Percentiles rank a stretch among this genome's conserved stretches.
Conservation (phyloP, 2,797 vertebrate genomes). For the Helostoma temminkii region DNA sequence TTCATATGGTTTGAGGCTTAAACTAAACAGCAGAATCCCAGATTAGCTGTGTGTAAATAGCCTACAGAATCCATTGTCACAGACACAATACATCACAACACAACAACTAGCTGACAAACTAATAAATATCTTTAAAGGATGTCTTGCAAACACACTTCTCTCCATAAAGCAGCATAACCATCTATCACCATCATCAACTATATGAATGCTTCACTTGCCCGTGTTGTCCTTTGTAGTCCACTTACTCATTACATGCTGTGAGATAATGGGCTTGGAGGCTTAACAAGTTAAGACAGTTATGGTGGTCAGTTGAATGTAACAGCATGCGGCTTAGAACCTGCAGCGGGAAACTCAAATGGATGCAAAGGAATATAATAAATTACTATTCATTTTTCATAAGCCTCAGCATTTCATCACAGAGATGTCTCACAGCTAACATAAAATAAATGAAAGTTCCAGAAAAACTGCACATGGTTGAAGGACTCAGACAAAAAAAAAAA, state of each 20-base stretch:
- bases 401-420: slow-evolving; percentile 4
- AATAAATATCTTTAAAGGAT: not conserved
- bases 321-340: slow-evolving; percentile 13
- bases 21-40: slow-evolving; percentile 15
- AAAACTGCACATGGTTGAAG: not conserved
- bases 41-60: slow-evolving; percentile 27
- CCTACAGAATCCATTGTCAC: slow-evolving; percentile 20
- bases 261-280: slow-evolving; percentile 25
- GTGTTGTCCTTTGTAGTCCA: slow-evolving; percentile 1
- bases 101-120: not conserved
- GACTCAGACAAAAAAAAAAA: not conserved
- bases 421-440: not conserved
- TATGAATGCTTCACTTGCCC: not conserved
- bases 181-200: no score
- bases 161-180: no score
- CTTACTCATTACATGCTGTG: slow-evolving; percentile 20
- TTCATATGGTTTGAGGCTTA: not conserved
- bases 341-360: slow-evolving; percentile 1
- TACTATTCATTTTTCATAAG: slow-evolving; percentile 11
- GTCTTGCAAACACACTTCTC: not conserved
- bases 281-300: slow-evolving; percentile 24
- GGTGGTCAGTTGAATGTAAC: not conserved
- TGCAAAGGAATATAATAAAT: not conserved
- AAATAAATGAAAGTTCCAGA: not conserved
- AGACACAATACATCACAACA: not conserved